Conservation (phyloP, 2,797 vertebrate species). For the Benthosema pterotum region DNA sequence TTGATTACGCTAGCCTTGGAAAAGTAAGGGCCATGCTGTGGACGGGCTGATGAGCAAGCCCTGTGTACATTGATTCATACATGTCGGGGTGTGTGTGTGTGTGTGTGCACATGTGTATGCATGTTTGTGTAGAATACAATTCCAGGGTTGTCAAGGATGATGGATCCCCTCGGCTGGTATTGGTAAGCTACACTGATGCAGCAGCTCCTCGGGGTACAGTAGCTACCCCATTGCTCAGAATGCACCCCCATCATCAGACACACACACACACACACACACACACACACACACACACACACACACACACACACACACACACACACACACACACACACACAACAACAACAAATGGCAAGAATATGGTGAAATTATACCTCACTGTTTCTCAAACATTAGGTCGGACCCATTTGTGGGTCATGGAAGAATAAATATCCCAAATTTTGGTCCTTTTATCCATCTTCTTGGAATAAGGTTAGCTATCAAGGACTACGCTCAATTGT, state of each 20-base stretch:
- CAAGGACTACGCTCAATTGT: too few relatives aligned
- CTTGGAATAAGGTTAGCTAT: too few relatives aligned
- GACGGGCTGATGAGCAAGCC: conserved; percentile 41
- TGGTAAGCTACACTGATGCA: conserved; percentile 63
- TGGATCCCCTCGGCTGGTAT: conserved; percentile 60
- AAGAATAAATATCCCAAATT: too few relatives aligned
- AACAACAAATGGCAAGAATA: not conserved
- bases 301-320: not conserved
- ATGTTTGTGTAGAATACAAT: conserved; percentile 34
- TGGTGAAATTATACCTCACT: not conserved
- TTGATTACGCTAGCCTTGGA: conserved; percentile 55
- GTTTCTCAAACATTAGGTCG: too few relatives aligned
- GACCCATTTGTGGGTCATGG: too few relatives aligned
- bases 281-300: not conserved
- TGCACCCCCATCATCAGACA: conserved; percentile 21
- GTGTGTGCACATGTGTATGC: conserved; percentile 14
- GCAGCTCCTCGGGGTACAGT: conserved; percentile 47
- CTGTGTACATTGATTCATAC: conserved; percentile 28
- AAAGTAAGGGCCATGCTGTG: conserved; percentile 13
- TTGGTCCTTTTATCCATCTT: too few relatives aligned
- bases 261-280: not conserved
- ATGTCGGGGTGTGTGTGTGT: not conserved
- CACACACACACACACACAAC: too few relatives aligned
- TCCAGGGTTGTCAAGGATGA: conserved; percentile 59
- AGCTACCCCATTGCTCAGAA: conserved; percentile 55